A percentile compares a stretch with the other conserved stretches of the same genome.
Conservation (phyloP, 2,797 vertebrate species). For the Cirrhinus molitorella region DNA sequence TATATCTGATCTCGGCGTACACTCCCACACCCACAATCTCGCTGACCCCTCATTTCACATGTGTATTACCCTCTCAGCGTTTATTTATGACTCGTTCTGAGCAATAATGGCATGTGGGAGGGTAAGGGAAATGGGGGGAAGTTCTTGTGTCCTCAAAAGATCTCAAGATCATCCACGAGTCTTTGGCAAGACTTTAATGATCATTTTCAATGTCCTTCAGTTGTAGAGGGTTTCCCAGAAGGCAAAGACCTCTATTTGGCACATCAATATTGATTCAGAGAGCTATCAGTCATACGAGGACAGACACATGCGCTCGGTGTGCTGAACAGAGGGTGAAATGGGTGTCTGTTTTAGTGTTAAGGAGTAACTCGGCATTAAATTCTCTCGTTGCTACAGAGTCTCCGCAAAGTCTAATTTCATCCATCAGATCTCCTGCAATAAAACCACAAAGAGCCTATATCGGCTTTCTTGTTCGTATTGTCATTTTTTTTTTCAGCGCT, state of each 20-base stretch:
- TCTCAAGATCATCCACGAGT: slow-evolving; percentile 55
- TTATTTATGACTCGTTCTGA: slow-evolving; percentile 37
- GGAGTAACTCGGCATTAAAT: slow-evolving; percentile 37
- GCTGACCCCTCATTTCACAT: slow-evolving; percentile 24
- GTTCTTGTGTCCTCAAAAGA: slow-evolving; percentile 40
- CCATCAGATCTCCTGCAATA: not conserved
- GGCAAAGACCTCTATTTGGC: slow-evolving; percentile 54
- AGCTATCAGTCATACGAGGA: slow-evolving; percentile 45
- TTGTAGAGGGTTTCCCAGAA: slow-evolving; percentile 59
- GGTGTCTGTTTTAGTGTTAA: slow-evolving; percentile 57
- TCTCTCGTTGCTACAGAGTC: slow-evolving; percentile 11
- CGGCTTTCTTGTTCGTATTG: not conserved
- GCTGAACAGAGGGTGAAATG: slow-evolving; percentile 23
- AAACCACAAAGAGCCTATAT: not conserved
- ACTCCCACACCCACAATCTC: slow-evolving; percentile 46
- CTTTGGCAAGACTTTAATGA: slow-evolving; percentile 62
- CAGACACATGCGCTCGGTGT: slow-evolving; percentile 38
- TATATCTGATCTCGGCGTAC: slow-evolving; percentile 10
- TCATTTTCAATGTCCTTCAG: slow-evolving; percentile 65
- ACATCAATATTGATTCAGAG: slow-evolving; percentile 62
- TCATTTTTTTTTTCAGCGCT: not conserved
- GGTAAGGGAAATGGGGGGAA: slow-evolving; percentile 39
- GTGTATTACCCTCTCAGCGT: slow-evolving; percentile 10
- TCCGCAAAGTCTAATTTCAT: slow-evolving; percentile 37
- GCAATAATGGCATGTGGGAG: slow-evolving; percentile 43